phyloP scores from a whole-genome alignment of 1,140 invertebrate species.

The Chrysopa pallens region DNA sequence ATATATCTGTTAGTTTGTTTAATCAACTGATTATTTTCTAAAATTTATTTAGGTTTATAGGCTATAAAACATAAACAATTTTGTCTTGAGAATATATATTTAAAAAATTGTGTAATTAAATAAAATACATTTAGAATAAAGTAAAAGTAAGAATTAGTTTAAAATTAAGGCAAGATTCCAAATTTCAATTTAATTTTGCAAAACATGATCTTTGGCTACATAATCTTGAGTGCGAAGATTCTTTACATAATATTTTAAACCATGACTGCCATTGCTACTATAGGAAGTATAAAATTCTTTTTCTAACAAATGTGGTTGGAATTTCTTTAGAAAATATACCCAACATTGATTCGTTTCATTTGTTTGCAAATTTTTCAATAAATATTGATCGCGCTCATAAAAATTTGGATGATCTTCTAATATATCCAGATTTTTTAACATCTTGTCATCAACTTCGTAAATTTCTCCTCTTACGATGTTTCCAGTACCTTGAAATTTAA shows the following conservation, averaged over 20 bases:
- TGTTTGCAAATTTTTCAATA: constrained; percentile 28
- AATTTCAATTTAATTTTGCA: no score
- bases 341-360: constrained; percentile 35
- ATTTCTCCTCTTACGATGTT: constrained; percentile 47
- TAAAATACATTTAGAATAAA: no score
- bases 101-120: not conserved
- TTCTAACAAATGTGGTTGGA: constrained; percentile 43
- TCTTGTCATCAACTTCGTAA: constrained; percentile 67
- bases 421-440: constrained; percentile 58
- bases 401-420: constrained; percentile 75
- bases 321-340: constrained; percentile 67
- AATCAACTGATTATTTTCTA: not conserved
- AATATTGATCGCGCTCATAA: constrained; percentile 46
- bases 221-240: constrained; percentile 43
- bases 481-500: constrained; percentile 19
- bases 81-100: no score
- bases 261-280: constrained; percentile 43
- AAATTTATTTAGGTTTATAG: not conserved
- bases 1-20: not conserved
- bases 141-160: no score
- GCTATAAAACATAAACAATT: not conserved
- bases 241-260: constrained; percentile 52
- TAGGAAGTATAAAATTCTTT: constrained; percentile 42
- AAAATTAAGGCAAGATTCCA: no score
- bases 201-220: no score